Conservation (phyloP, 2,888 invertebrate genomes). For the Clivina fossor region DNA sequence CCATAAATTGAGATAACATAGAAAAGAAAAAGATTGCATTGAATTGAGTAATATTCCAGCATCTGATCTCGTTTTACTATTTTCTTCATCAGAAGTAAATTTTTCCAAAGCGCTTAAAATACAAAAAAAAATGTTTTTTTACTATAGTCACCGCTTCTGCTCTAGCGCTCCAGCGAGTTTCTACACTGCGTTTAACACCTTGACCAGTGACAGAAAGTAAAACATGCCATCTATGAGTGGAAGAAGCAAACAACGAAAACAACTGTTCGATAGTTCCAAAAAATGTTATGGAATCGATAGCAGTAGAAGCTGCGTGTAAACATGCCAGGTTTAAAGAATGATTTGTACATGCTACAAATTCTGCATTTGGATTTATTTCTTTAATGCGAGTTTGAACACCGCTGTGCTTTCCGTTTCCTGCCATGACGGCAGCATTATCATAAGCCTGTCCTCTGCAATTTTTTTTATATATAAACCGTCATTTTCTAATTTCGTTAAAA, state of each 20-base stretch:
- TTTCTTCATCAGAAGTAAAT: constrained; percentile 13
- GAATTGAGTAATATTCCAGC: too few relatives aligned
- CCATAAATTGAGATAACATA: too few relatives aligned
- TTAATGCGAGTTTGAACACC: constrained; percentile 35
- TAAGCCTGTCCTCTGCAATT: constrained; percentile 43
- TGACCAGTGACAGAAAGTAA: constrained; percentile 33
- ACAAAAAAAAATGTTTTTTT: constrained; percentile 5
- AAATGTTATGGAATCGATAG: constrained; percentile 37
- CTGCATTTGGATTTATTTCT: constrained; percentile 38
- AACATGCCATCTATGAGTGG: constrained; percentile 36
- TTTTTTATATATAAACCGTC: constrained; percentile 40
- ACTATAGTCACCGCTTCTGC: constrained; percentile 31
- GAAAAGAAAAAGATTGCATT: constrained; percentile 3
- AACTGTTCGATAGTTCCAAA: constrained; percentile 37
- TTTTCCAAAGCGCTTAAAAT: constrained; percentile 11
- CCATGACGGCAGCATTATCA: constrained; percentile 41
- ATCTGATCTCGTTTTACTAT: constrained; percentile 23
- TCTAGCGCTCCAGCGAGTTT: constrained; percentile 37
- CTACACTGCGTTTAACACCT: constrained; percentile 35
- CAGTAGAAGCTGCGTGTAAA: constrained; percentile 39
- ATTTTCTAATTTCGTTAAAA: constrained; percentile 36
- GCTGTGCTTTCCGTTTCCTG: constrained; percentile 35
- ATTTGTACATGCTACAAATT: constrained; percentile 32
- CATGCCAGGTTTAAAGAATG: constrained; percentile 37
- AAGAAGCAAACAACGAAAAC: constrained; percentile 31